A percentile compares a stretch with the other conserved stretches of the same genome.
Evolutionary conservation across 1,140 invertebrate species (phyloP).

Genomic region (Tetraneura akinire): DNA sequence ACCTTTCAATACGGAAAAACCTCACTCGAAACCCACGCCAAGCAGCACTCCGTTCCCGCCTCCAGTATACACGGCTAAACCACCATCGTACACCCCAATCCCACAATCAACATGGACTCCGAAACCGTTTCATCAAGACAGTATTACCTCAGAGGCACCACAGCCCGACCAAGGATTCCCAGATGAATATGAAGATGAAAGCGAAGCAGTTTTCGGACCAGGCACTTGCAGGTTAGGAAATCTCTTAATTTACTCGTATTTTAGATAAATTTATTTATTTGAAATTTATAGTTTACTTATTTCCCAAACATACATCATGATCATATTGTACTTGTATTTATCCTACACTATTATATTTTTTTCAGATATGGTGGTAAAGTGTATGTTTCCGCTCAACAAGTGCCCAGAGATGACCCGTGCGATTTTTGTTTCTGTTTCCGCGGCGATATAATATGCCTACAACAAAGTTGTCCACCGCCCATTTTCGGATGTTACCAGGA

Average conservation of each 20-base stretch:
- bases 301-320: too few relatives aligned
- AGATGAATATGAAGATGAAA: constrained; percentile 71
- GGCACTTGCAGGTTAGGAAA: constrained; percentile 70
- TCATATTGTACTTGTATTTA: too few relatives aligned
- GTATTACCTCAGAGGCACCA: constrained; percentile 50
- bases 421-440: constrained; percentile 97
- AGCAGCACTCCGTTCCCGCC: background rate
- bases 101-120: constrained; percentile 51
- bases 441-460: constrained; percentile 91
- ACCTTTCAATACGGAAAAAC: background rate
- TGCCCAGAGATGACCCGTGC: constrained; percentile 89
- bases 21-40: background rate
- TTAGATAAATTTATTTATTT: background rate
- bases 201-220: constrained; percentile 75
- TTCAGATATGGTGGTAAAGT: constrained; percentile 83
- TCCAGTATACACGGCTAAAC: background rate
- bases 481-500: constrained; percentile 88
- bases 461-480: constrained; percentile 92
- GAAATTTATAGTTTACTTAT: background rate
- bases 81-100: constrained; percentile 27
- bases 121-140: constrained; percentile 52
- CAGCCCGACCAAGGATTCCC: constrained; percentile 59
- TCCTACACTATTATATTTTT: background rate
- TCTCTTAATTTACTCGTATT: too few relatives aligned
- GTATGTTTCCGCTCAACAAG: constrained; percentile 91